These are phyloP conservation scores for Meandrusa payeni DNA, from an alignment of 2,888 invertebrate species.

Conservation along the genomic window DNA sequence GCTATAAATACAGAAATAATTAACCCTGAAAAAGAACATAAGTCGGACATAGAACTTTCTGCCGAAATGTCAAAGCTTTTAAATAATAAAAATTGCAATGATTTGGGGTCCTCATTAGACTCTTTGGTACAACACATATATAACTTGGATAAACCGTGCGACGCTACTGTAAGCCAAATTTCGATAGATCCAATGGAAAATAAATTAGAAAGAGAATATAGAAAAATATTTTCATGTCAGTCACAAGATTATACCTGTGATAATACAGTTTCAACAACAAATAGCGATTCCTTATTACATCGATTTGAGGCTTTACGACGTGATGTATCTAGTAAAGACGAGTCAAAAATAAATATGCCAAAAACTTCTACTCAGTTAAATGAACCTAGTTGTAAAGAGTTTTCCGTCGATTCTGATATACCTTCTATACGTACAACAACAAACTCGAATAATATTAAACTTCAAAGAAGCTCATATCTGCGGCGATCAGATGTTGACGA, in stretches of 20 bases:
- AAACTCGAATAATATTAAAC: slow-evolving; percentile 27
- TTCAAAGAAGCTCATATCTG: slow-evolving; percentile 5
- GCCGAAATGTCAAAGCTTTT: slow-evolving; percentile 24
- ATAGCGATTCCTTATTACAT: slow-evolving; percentile 47
- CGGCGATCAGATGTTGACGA: slow-evolving; percentile 33
- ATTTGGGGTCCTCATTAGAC: slow-evolving; percentile 51
- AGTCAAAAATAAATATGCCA: slow-evolving; percentile 37
- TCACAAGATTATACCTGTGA: slow-evolving; percentile 38
- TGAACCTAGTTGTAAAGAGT: slow-evolving; percentile 46
- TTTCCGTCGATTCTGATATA: slow-evolving; percentile 58
- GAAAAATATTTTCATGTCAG: slow-evolving; percentile 48
- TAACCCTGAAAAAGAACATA: slow-evolving; percentile 27
- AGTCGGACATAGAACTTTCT: slow-evolving; percentile 19
- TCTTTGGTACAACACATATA: slow-evolving; percentile 59
- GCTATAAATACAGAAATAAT: slow-evolving; percentile 27
- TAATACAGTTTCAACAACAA: slow-evolving; percentile 41
- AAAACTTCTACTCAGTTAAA: slow-evolving; percentile 38
- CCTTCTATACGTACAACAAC: slow-evolving; percentile 46
- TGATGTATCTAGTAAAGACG: slow-evolving; percentile 47
- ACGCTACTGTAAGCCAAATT: slow-evolving; percentile 39
- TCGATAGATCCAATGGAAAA: slow-evolving; percentile 55
- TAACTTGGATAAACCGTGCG: slow-evolving; percentile 53
- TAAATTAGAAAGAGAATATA: slow-evolving; percentile 58
- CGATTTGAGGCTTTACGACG: slow-evolving; percentile 58
- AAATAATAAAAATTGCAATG: slow-evolving; percentile 28